Evolutionary conservation across 2,113 vertebrate genomes (phyloP).

Genomic region (Morone chrysops): DNA sequence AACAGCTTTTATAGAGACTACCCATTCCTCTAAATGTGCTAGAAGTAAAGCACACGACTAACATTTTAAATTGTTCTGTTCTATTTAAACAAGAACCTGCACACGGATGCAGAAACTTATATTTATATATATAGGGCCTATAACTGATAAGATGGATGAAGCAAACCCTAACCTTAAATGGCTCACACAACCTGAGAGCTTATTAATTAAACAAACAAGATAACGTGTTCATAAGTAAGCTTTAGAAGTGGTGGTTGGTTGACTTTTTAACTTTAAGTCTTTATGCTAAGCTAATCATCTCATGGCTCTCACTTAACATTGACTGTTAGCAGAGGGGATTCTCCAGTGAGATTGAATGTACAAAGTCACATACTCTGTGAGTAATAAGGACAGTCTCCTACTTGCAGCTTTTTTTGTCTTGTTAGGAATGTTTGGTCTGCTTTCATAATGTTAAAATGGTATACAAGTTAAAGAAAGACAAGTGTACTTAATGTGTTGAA

Average conservation of each 20-base stretch:
- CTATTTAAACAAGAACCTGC: conserved; percentile 3
- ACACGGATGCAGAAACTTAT: not conserved
- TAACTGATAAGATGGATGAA: conserved; percentile 16
- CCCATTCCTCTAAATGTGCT: conserved; percentile 10
- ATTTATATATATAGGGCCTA: too few relatives aligned
- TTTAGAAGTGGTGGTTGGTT: too few relatives aligned
- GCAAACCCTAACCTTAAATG: conserved; percentile 7
- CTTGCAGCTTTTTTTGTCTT: not conserved
- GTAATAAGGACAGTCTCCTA: not conserved
- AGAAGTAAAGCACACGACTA: conserved; percentile 4
- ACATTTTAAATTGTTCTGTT: not conserved
- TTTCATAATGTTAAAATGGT: not conserved
- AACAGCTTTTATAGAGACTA: conserved; percentile 30
- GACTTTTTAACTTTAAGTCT: too few relatives aligned
- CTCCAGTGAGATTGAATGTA: not conserved
- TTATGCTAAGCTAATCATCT: conserved; percentile 5
- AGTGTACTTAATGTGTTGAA: not conserved
- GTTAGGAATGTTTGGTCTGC: not conserved
- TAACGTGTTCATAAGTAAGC: too few relatives aligned
- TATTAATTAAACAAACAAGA: too few relatives aligned
- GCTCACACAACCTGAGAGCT: not conserved
- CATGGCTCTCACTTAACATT: not conserved
- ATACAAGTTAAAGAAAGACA: not conserved
- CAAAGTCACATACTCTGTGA: not conserved
- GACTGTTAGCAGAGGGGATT: not conserved